Conservation (phyloP, 2,797 vertebrate genomes). For the Semotilus atromaculatus region DNA sequence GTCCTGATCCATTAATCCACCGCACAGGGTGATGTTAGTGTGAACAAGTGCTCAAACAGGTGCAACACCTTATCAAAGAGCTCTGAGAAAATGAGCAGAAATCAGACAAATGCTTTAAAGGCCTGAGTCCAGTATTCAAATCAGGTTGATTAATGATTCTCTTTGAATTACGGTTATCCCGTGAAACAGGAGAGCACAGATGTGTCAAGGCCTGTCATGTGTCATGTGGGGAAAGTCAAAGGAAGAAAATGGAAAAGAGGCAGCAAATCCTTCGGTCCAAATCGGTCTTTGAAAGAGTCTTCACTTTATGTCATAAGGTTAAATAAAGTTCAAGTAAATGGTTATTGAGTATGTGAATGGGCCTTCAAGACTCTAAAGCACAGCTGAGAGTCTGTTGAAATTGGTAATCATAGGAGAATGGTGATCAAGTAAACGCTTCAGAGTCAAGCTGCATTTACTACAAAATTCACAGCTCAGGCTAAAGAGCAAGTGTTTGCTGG, state of each 20-base stretch:
- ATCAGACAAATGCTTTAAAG: conserved; percentile 53
- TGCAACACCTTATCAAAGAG: conserved; percentile 44
- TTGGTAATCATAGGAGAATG: background rate
- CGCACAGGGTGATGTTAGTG: conserved; percentile 21
- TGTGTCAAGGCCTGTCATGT: background rate
- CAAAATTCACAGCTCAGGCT: background rate
- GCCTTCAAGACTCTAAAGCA: background rate
- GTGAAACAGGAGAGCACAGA: background rate
- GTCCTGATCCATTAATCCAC: conserved; percentile 18
- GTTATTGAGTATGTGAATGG: background rate
- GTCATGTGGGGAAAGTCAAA: background rate
- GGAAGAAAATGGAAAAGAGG: background rate
- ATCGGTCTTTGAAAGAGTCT: background rate
- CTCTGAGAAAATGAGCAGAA: conserved; percentile 30
- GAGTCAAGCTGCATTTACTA: background rate
- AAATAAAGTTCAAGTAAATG: conserved; percentile 10
- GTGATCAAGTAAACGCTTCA: background rate
- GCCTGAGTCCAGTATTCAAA: conserved; percentile 14
- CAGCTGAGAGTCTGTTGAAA: background rate
- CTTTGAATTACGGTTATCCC: conserved; percentile 9
- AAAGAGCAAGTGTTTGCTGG: background rate
- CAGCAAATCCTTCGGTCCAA: background rate
- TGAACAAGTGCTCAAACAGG: conserved; percentile 38
- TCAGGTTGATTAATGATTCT: conserved; percentile 29
- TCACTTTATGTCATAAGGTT: background rate